Evolutionary conservation across 2,113 vertebrate genomes (phyloP), one percentile per base, ranked within the genome.

Genomic region (Mesembrinibis cayennensis): DNA sequence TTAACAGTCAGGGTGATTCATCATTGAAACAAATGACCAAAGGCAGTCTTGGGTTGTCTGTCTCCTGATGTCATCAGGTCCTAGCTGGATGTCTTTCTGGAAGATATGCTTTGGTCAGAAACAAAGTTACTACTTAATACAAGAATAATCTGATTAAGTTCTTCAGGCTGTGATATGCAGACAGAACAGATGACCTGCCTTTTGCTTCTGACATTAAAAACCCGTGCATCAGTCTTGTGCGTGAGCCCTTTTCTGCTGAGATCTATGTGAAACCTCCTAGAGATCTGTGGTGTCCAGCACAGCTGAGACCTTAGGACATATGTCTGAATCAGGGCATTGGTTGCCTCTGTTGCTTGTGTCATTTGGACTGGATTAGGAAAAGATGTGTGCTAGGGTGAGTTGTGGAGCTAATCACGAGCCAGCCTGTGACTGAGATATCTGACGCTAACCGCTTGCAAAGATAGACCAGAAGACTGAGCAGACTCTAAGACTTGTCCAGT

Each of bases 61-160:
- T 93, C 78, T 91, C 67, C 49, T 77, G 53, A 80, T 95, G 78
- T 93, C 56, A 82, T 93, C 56, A 80, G 11, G 32, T 72, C 53
- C 42, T 69, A 85, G 55, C 53, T 0, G 0, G 53, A 62, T 73
- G 22, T 79, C 66, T 94, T 95, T 95, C 62, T 73, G 70, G 74
- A 93, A 94, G 58, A 45, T 91, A 53, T 0, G 0, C 32, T 93
- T 88, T 70, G 42, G 49, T 82, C 53, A 90, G 84, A 97, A 93
- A 77, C 58, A 85, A 91, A 89, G 79, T 94, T 86, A 65, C 27
- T 77, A 63, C 53, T 72, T 93, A 96, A 77, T 80, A 72, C n/a
- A 78, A 69, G 45, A 93, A 84, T 91, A 32, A 95, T 91, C 95
- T 85, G 12, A 70, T 96, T 82, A 80, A 73, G 17, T 66, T 95